These are phyloP conservation scores for Athripsodes cinereus DNA, from an alignment of 2,888 invertebrate genomes.

Conservation along the genomic window DNA sequence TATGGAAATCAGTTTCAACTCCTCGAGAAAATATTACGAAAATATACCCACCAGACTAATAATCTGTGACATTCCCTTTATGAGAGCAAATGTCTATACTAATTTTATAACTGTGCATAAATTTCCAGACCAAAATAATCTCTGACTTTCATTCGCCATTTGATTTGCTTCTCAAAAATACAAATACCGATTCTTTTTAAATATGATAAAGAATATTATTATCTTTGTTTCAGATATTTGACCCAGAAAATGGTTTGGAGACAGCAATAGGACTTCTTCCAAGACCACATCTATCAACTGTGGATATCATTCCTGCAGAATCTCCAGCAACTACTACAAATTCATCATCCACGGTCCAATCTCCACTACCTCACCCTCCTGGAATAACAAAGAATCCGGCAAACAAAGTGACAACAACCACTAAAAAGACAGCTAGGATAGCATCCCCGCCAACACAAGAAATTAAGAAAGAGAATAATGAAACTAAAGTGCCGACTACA, in stretches of 20 bases:
- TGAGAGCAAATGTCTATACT: too few species aligned
- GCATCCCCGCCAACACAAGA: background rate
- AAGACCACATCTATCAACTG: background rate
- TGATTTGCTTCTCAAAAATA: too few species aligned
- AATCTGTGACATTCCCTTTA: too few species aligned
- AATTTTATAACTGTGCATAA: too few species aligned
- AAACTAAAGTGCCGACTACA: conserved; percentile 16
- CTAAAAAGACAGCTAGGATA: background rate
- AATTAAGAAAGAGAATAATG: background rate
- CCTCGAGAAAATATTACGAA: too few species aligned
- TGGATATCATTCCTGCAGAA: background rate
- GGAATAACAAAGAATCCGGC: background rate
- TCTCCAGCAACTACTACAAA: conserved; percentile 2
- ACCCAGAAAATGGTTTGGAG: background rate
- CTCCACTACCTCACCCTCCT: conserved; percentile 21
- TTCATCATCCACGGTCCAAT: conserved; percentile 32
- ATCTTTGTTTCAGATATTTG: conserved; percentile 1
- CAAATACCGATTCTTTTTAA: too few species aligned
- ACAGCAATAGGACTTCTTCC: background rate
- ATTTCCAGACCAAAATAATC: too few species aligned
- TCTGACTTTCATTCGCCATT: too few species aligned
- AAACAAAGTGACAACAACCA: background rate
- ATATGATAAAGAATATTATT: background rate
- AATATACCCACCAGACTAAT: too few species aligned
- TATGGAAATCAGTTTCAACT: too few species aligned